phyloP scores from a whole-genome alignment of 1,140 invertebrate species.

The Drosophila teissieri region DNA sequence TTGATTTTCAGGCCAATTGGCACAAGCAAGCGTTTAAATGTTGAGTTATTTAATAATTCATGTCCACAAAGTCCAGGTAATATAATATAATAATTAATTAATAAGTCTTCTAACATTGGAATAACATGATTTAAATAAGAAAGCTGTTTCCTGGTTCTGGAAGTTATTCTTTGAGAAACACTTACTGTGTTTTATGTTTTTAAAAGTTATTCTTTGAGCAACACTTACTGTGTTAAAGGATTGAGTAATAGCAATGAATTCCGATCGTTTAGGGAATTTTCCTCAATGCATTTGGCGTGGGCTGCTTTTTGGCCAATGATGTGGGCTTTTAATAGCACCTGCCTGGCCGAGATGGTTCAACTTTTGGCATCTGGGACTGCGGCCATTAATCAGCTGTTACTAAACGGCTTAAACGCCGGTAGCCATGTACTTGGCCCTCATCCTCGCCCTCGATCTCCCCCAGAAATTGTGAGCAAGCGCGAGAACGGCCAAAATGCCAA shows the following conservation, averaged over 20 bases:
- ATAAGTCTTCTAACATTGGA: no score
- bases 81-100: no score
- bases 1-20: not conserved
- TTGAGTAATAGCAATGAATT: no score
- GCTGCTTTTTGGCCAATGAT: constrained; percentile 3
- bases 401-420: constrained; percentile 77
- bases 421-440: constrained; percentile 36
- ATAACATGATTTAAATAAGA: no score
- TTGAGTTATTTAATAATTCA: no score
- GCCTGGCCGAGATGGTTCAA: constrained; percentile 20
- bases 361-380: constrained; percentile 11
- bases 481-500: constrained; percentile 55
- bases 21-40: no score
- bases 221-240: not conserved
- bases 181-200: no score
- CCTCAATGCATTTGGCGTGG: constrained; percentile 34
- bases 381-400: constrained; percentile 67
- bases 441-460: constrained; percentile 6
- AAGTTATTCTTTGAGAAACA: no score
- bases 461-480: constrained; percentile 54
- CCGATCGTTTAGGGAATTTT: not conserved
- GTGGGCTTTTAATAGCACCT: constrained; percentile 41
- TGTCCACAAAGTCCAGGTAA: no score
- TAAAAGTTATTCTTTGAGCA: no score
- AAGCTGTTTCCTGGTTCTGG: no score